Evolutionary conservation across 2,797 vertebrate species (phyloP), one percentile per base, ranked within the genome.

Genomic region (Chromis chromis): DNA sequence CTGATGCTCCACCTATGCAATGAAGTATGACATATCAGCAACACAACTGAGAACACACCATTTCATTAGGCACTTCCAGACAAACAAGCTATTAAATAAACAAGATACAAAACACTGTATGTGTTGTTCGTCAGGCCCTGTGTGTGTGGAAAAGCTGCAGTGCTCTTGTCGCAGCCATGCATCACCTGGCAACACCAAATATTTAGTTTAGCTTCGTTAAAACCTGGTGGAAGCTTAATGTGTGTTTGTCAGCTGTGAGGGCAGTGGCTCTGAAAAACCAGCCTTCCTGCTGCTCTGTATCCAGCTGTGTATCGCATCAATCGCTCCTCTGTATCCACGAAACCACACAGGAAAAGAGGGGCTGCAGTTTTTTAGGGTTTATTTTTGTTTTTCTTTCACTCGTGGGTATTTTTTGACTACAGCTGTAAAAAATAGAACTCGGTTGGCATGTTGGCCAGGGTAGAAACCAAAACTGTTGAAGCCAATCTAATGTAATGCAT

Each of bases 381-480:
- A 54, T 82, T 78, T 88, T 67, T 72, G 56, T 88, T 88, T 89
- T 81, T 67, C 42, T 83, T 71, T 84, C 57, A 78, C 76, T 57
- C 46, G 63, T 33, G 74, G 65, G 55, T 75, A 54, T 71, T 74
- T 65, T 70, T 81, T 66, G 58, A 81, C 72, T 70, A 53, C 78
- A 88, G 80, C 77, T 85, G 66, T 64, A 4, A n/a, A 64, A 62
- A 61, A 52, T 58, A 79, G 57, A 56, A 46, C n/a, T 40, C 61
- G 13, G 11, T 52, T 69, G 19, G 17, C 39, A 19, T 42, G 13
- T 81, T 79, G 55, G 55, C 74, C 19, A 61, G 3, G 21, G 46
- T 46, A 49, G 11, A 21, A 22, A 22, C 8, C 8, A 11, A 49
- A 49, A 21, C 17, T 48, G 19, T 7, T n/a, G 17, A 19, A 46